phyloP scores from a whole-genome alignment of 2,797 vertebrate species.

The Eutrigla gurnardus region DNA sequence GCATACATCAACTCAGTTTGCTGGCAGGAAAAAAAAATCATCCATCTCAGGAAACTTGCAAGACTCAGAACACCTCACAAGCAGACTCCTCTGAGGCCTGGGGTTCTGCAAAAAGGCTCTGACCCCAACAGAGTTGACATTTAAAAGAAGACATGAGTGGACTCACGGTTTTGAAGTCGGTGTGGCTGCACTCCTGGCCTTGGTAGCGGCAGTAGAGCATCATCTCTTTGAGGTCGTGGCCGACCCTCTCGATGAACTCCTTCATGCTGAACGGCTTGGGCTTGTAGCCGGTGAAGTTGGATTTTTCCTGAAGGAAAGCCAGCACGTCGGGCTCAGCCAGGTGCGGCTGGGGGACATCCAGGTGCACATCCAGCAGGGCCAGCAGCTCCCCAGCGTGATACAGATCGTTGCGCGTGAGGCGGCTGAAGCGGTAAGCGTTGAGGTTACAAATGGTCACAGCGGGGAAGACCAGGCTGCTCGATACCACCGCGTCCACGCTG shows the following conservation, averaged over 20 bases:
- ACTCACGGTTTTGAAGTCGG: slow-evolving; percentile 98
- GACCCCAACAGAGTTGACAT: slow-evolving; percentile 51
- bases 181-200: slow-evolving; percentile 92
- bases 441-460: slow-evolving; percentile 97
- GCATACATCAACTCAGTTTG: slow-evolving; percentile 59
- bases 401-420: slow-evolving; percentile 94
- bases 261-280: slow-evolving; percentile 97
- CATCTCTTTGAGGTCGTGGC: slow-evolving; percentile 97
- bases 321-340: slow-evolving; percentile 92
- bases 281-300: slow-evolving; percentile 95
- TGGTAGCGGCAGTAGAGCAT: slow-evolving; percentile 98
- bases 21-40: slow-evolving; percentile 12
- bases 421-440: slow-evolving; percentile 94
- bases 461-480: slow-evolving; percentile 93
- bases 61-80: slow-evolving; percentile 28
- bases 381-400: slow-evolving; percentile 97
- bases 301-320: slow-evolving; percentile 88
- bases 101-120: slow-evolving; percentile 12
- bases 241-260: slow-evolving; percentile 95
- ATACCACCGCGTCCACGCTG: slow-evolving; percentile 93
- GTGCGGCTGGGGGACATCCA: slow-evolving; percentile 92
- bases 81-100: slow-evolving; percentile 12
- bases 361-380: slow-evolving; percentile 94
- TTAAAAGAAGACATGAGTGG: slow-evolving; percentile 26
- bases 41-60: slow-evolving; percentile 24